phyloP scores from a whole-genome alignment of 2,113 vertebrate species.

The Bufo gargarizans region DNA sequence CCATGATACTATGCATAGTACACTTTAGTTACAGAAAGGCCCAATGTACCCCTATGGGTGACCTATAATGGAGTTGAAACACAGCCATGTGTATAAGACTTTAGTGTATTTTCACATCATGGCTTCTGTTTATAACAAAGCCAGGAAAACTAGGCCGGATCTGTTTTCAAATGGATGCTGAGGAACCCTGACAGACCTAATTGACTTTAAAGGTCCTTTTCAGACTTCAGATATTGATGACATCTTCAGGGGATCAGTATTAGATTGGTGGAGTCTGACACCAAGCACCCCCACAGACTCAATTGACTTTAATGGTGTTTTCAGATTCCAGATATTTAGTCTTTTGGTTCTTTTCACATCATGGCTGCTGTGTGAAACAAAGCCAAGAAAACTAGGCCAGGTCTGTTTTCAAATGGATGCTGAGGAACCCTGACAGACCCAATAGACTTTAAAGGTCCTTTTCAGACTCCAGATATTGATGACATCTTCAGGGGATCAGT shows the following conservation, averaged over 20 bases:
- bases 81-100: background rate
- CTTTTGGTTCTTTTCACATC: background rate
- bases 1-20: no score
- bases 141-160: background rate
- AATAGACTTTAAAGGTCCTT: background rate
- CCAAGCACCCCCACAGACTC: no score
- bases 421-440: background rate
- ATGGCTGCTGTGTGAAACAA: no score
- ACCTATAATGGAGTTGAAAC: no score
- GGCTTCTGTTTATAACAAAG: background rate
- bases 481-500: no score
- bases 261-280: no score
- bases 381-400: no score
- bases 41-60: no score
- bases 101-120: background rate
- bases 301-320: no score
- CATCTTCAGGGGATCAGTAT: no score
- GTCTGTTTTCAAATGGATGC: background rate
- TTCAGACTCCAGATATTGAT: background rate
- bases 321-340: background rate
- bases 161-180: background rate
- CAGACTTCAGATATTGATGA: background rate
- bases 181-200: background rate
- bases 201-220: background rate
- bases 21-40: no score